Conservation (phyloP, 2,888 invertebrate genomes). For the Trissonchulus latispiculum region DNA sequence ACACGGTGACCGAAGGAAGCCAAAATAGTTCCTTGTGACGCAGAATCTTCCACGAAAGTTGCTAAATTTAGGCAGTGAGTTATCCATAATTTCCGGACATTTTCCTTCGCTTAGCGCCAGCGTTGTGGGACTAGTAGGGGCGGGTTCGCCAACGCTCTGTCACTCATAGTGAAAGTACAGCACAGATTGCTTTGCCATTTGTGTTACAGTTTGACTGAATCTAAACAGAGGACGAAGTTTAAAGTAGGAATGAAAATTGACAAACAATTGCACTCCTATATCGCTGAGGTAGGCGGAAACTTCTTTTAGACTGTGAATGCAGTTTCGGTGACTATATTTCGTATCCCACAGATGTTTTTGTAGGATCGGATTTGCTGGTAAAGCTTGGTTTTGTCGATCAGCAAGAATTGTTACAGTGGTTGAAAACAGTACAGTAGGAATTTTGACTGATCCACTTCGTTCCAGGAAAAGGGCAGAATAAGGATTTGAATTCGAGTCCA, state of each 20-base stretch:
- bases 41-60: slow-evolving; percentile 24
- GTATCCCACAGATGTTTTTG: no score
- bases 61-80: no score
- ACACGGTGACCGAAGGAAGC: slow-evolving; percentile 28
- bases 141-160: no score
- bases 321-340: no score
- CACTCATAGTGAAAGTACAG: no score
- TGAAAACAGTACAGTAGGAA: background rate
- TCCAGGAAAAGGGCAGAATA: no score
- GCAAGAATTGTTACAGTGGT: background rate
- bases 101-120: background rate
- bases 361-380: background rate
- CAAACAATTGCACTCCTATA: no score
- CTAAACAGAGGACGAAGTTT: no score
- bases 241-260: background rate
- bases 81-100: background rate
- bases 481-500: no score
- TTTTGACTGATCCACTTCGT: background rate
- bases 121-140: background rate
- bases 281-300: background rate
- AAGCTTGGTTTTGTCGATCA: background rate
- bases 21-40: slow-evolving; percentile 27
- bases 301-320: background rate
- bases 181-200: background rate
- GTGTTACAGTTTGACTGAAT: background rate